phyloP scores from a whole-genome alignment of 2,888 invertebrate species.

The Stenotaenia linearis region DNA sequence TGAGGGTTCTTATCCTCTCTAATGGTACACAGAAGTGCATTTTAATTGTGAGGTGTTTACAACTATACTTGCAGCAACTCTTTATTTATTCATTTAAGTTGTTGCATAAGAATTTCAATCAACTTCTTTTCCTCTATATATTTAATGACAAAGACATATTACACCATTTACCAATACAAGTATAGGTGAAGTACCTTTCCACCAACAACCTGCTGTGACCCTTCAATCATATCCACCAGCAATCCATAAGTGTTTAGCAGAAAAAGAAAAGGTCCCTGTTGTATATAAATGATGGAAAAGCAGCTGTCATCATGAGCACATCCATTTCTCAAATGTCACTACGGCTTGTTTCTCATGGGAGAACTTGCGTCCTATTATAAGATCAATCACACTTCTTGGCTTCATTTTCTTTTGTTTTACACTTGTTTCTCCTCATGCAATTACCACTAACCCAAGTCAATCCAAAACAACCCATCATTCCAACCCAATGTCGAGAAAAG shows the following conservation, averaged over 20 bases:
- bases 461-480: neutral
- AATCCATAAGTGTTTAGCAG: neutral
- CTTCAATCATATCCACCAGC: neutral
- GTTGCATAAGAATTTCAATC: neutral
- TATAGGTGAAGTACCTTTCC: neutral
- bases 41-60: too few relatives aligned
- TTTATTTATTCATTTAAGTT: too few relatives aligned
- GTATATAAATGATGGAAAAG: neutral
- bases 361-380: neutral
- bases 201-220: neutral
- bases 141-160: neutral
- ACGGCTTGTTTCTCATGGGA: neutral
- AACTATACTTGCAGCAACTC: too few relatives aligned
- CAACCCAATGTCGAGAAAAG: neutral
- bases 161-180: neutral
- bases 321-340: neutral
- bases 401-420: neutral
- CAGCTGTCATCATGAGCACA: neutral
- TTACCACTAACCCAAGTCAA: neutral
- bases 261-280: neutral
- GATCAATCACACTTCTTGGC: neutral
- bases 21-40: too few relatives aligned
- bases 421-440: neutral
- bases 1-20: too few relatives aligned
- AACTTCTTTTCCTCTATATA: neutral